Base-by-base conservation (phyloP, 2,888 invertebrate genomes). In the Pyrocoelia pectoralis region DNA sequence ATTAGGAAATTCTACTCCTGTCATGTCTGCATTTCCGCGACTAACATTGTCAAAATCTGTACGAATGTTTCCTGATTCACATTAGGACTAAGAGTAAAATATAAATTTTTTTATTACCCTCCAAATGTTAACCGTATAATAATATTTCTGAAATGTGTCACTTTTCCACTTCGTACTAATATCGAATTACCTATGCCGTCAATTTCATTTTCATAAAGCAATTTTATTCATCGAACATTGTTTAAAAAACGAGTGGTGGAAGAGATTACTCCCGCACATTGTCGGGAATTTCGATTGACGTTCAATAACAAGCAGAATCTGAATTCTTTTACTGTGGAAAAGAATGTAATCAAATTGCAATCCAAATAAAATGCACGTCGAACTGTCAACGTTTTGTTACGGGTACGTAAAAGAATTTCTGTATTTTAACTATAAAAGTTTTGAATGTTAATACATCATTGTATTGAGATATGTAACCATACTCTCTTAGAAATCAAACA, bases 271-370 rank as follows among this genome's bases (percentile, higher is more conserved):
- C 9, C 33, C n/a, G 33, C n/a, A 33, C 33, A 33, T n/a, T 33
- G 33, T 33, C 33, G 8, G 33, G 33, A 33, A 46, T 50, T 19
- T 50, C 13, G 15, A 29, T 24, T 24, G 50, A 65, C 65, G 65
- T 56, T 59, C 67, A 67, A 67, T 67, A 65, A 62, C 65, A 62
- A 56, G 65, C 55, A 59, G 33, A 56, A 40, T 52, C 58, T 58
- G 53, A 49, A 43, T 49, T 52, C 53, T 48, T 49, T 33, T 59
- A 51, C 13, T 5, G 56, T 15, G 50, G 33, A 50, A 58, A 67
- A 65, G 67, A 67, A 67, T 67, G 65, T 62, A 67, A 67, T 67
- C 62, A 65, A 61, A 65, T 53, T 56, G 49, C 54, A 55, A 67
- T 67, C 59, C 59, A 62, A 67, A 67, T 60, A 67, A 61, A 65